phyloP scores from a whole-genome alignment of 2,113 vertebrate species.

The Poecilia latipinna region DNA sequence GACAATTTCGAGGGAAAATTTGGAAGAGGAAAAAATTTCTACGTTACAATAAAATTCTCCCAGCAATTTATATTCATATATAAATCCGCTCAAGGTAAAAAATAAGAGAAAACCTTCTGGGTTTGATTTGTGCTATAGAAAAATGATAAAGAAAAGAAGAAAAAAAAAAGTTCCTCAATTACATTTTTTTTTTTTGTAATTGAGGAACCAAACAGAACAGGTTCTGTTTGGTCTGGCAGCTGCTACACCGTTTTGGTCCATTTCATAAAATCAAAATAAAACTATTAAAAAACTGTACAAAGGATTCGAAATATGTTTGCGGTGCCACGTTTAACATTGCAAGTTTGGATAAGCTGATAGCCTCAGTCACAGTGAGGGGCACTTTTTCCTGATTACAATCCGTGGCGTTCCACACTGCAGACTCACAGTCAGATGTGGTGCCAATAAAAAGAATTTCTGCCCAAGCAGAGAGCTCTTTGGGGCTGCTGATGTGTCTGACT shows the following conservation, averaged over 20 bases:
- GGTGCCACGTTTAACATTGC: background rate
- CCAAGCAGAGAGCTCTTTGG: constrained; percentile 28
- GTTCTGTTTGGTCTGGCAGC: too few relatives aligned
- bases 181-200: too few relatives aligned
- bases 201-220: too few relatives aligned
- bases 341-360: constrained; percentile 56
- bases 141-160: too few relatives aligned
- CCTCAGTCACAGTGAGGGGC: constrained; percentile 49
- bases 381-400: constrained; percentile 52
- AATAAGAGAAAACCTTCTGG: too few relatives aligned
- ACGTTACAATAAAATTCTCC: too few relatives aligned
- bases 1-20: too few relatives aligned
- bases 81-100: too few relatives aligned
- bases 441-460: constrained; percentile 44
- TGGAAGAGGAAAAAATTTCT: too few relatives aligned
- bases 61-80: too few relatives aligned
- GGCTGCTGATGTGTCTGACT: constrained; percentile 55
- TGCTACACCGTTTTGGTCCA: background rate
- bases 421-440: constrained; percentile 60
- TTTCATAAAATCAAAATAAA: background rate
- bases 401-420: constrained; percentile 22
- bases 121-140: too few relatives aligned
- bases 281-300: background rate
- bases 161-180: too few relatives aligned
- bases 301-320: background rate